Evolutionary conservation across 2,888 invertebrate genomes (phyloP).

Genomic region (Spatulosminthurus flaviceps): DNA sequence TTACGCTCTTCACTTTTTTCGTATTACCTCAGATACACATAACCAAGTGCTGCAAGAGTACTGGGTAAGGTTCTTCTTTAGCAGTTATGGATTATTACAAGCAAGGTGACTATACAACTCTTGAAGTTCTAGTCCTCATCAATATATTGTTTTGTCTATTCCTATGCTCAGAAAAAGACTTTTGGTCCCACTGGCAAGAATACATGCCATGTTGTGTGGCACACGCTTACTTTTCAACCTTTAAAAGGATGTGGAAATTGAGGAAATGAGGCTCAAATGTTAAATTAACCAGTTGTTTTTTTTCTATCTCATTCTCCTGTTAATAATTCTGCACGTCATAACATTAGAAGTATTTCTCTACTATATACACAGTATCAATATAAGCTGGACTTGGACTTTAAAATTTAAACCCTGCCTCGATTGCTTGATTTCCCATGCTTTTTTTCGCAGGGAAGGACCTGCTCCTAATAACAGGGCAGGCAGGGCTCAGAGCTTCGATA

Average conservation of each 20-base stretch:
- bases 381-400: background rate
- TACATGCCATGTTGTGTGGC: slow-evolving; percentile 21
- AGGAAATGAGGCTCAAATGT: slow-evolving; percentile 34
- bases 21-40: background rate
- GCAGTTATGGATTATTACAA: background rate
- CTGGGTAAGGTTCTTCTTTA: slow-evolving; percentile 1
- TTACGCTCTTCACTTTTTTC: too few relatives aligned
- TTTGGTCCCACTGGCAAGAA: background rate
- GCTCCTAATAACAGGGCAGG: background rate
- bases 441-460: background rate
- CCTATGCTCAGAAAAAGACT: background rate
- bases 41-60: background rate
- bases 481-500: background rate
- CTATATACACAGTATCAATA: too few relatives aligned
- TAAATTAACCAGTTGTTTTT: slow-evolving; percentile 29
- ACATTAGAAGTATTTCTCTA: background rate
- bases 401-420: slow-evolving; percentile 16
- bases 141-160: too few relatives aligned
- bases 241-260: slow-evolving; percentile 35
- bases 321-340: slow-evolving; percentile 6
- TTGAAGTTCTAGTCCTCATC: background rate
- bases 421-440: background rate
- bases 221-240: slow-evolving; percentile 20
- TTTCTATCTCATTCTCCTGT: slow-evolving; percentile 11
- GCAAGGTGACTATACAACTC: background rate